Evolutionary conservation across 2,888 invertebrate species (phyloP), one percentile per base, ranked within the genome.

Genomic region (Trileptium ribeirensis): DNA sequence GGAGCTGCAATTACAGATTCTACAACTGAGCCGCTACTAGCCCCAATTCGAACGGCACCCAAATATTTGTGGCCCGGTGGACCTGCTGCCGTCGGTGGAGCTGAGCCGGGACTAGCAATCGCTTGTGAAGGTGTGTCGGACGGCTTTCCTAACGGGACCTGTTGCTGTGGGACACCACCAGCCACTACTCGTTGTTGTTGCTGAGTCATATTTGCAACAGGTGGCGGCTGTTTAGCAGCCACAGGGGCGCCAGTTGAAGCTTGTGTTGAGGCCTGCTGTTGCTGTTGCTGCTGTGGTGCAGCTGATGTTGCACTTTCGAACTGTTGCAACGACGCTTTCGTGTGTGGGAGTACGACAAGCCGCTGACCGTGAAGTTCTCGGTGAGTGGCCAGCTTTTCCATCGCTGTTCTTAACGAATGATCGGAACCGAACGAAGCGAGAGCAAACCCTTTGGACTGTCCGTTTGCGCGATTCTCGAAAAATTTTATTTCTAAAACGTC

Each of bases 401-500:
- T 92, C 82, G 96, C 94, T 87, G 93, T 91, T 81, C 96, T 92
- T 89, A 95, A 92, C 85, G 97, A 96, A 84, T 92, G 92, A 87
- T 98, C 97, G 0, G 97, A 96, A 29, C 95, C 96, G 84, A 99
- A 91, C 0, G 96, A 94, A 85, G 98, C 93, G 78, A 97, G 94
- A 89, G 97, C 98, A 91, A 97, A 99, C 39, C 91, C 91, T 83
- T 0, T 98, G 0, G 96, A 97, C 90, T 97, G 97, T 37, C 98
- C 98, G 91, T 98, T 98, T 51, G 96, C 94, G 87, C 98, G 93
- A 91, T 99, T 99, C 90, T 99, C 99, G 91, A 97, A 97, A 91
- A 99, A 99, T 90, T 98, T 98, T 64, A 99, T 96, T 89, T 99
- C 99, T 87, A 96, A 92, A 88, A 99, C 94, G 90, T 99, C 98